Evolutionary conservation across 2,888 invertebrate species (phyloP), one percentile per base, ranked within the genome.

Genomic region (Amaurobius ferox): DNA sequence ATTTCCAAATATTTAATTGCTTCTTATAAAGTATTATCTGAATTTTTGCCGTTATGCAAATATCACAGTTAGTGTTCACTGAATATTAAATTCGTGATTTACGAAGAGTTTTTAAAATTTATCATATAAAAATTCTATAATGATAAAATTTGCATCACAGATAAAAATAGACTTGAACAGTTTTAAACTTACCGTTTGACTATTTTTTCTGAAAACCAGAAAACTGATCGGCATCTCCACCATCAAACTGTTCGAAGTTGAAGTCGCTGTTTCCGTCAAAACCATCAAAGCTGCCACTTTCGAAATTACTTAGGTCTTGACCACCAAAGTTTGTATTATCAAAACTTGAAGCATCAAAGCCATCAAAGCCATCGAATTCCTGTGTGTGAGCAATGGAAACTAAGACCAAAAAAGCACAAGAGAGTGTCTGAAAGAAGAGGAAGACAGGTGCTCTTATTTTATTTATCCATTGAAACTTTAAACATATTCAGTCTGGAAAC

Each of bases 261-360:
- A 61, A 68, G n/a, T 62, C 62, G 13, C 72, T 72, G 29, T 64
- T 77, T 39, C 64, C 66, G 0, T 62, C 23, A 72, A 77, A 66
- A 7, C 77, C 83, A 16, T 77, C 77, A 55, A 85, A 85, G 19
- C 66, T 67, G 5, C 77, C 77, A 39, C 55, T 55, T 28, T 85
- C 83, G 39, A 85, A 85, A 16, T 72, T 72, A 30, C 68, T 39
- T 26, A 78, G 16, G 55, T 85, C 83, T 35, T 83, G 77, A 5
- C 71, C 48, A 7, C 83, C 83, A 30, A 85, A 85, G 70, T 66
- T 71, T 48, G 44, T 29, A 23, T 61, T 39, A 11, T 29, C 76
- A 35, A 77, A 85, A 3, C 66, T 70, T n/a, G 76, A 77, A 28
- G 83, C 39, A n/a, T 85, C 83, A 19, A 85, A 85, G 19, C 72